A percentile compares a stretch with the other conserved stretches of the same genome.
phyloP scores from a whole-genome alignment of 2,113 vertebrate species.

The Casuarius casuarius region DNA sequence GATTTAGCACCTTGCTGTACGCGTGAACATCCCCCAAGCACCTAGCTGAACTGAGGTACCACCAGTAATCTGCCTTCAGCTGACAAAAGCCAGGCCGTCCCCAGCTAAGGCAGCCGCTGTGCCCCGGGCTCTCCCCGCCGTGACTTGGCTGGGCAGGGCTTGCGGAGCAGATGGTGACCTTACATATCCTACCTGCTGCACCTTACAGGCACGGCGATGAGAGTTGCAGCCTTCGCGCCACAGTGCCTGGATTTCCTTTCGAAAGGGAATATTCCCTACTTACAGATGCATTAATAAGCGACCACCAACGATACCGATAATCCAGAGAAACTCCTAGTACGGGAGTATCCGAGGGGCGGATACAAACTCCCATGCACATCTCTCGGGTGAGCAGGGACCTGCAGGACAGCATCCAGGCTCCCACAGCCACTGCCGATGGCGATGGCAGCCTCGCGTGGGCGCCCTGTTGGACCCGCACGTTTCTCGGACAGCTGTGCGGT shows the following conservation, averaged over 20 bases:
- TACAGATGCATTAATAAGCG: accelerated
- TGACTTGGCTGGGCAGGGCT: background rate
- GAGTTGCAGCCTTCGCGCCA: background rate
- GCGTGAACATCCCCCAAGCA: background rate
- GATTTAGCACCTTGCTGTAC: background rate
- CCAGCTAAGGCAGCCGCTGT: background rate
- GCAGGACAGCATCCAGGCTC: background rate
- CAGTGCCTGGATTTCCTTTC: accelerated
- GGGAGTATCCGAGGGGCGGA: background rate
- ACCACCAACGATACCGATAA: accelerated
- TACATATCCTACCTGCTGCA: background rate
- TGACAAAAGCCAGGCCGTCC: background rate
- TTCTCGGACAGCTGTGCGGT: no score
- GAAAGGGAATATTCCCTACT: background rate
- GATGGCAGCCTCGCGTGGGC: background rate
- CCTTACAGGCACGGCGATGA: background rate
- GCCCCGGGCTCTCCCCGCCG: background rate
- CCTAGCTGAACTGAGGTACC: background rate
- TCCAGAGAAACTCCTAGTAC: background rate
- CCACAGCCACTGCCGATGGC: background rate
- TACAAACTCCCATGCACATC: background rate
- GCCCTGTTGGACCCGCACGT: background rate
- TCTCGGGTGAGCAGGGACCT: background rate
- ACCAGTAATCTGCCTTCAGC: background rate
- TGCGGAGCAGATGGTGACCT: conserved; percentile 67